Evolutionary conservation across 2,113 vertebrate species (phyloP).

Genomic region (Salvator merianae): DNA sequence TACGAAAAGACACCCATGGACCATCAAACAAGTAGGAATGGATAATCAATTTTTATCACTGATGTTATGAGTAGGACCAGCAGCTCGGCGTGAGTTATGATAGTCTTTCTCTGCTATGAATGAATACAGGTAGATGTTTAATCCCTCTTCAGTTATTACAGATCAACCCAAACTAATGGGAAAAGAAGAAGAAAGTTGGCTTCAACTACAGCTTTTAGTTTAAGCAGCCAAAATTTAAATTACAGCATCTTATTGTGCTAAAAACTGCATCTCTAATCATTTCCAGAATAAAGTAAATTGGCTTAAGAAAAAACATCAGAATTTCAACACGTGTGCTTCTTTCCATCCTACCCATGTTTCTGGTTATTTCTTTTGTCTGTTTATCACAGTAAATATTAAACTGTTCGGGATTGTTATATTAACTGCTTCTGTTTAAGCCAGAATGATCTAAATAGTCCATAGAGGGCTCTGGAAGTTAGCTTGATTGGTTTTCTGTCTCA

Average conservation of each 20-base stretch:
- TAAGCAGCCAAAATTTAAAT: not conserved
- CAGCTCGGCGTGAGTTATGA: slow-evolving; percentile 71
- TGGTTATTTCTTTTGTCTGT: not conserved
- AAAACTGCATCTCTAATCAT: not conserved
- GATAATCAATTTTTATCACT: slow-evolving; percentile 82
- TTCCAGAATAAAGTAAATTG: not conserved
- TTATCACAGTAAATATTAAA: not conserved
- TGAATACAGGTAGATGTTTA: slow-evolving; percentile 48
- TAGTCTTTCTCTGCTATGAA: slow-evolving; percentile 58
- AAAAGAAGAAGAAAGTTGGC: not conserved
- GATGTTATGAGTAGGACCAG: slow-evolving; percentile 71
- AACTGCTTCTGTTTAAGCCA: not conserved
- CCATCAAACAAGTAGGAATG: slow-evolving; percentile 77
- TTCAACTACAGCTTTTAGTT: not conserved
- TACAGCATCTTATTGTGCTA: not conserved
- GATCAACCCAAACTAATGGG: slow-evolving; percentile 29
- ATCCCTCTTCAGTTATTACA: slow-evolving; percentile 41
- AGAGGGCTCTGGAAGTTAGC: not conserved
- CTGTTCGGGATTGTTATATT: not conserved
- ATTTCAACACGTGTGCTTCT: not conserved
- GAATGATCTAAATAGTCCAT: not conserved
- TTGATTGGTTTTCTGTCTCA: not conserved
- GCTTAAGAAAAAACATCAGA: not conserved
- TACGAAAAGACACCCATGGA: slow-evolving; percentile 72
- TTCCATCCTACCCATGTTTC: not conserved